Base-by-base conservation (phyloP, 2,888 invertebrate genomes). In the Reticulitermes lucifugus region DNA sequence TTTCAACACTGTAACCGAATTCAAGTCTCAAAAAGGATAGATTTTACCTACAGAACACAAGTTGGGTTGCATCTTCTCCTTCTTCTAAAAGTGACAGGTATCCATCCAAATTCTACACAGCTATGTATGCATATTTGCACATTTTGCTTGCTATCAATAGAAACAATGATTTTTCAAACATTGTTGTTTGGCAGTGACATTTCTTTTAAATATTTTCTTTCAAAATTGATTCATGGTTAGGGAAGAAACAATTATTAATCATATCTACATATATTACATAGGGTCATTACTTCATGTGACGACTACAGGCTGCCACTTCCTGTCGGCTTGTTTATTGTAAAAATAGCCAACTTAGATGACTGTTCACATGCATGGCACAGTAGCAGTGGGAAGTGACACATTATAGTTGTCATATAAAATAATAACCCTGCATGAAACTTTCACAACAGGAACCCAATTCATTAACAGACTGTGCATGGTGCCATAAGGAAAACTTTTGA, bases 381-480 rank as follows among this genome's bases (percentile, higher is more conserved):
- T 35, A 35, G 35, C 35, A 4, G 35, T 35, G 35, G 35, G 35
- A 35, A 35, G 35, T 35, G 35, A 35, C 35, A 35, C 35, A 35
- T 35, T 35, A 35, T 35, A 35, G 35, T 35, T 35, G 35, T 35
- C 35, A 35, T 2, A 35, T 35, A 35, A 35, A 35, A 35, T 35
- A 35, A 35, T 2, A 35, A 35, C 35, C 35, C 35, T 35, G 35
- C 4, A 25, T 70, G 43, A 81, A 81, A 81, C 46, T 65, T 81
- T 46, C 81, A 55, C 41, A 29, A 35, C 35, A 80, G 41, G 18
- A 41, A 81, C 41, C 41, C 81, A 35, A 22, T 70, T 81, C 81
- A 22, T 81, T 81, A 70, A 70, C 70, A 81, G 81, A 81, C 81
- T 81, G 81, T 81, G 81, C 81, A 81, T 81, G 81, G 81, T 81